Evolutionary conservation across 2,888 invertebrate genomes (phyloP), one percentile per base, ranked within the genome.

Genomic region (Endomychus coccineus): DNA sequence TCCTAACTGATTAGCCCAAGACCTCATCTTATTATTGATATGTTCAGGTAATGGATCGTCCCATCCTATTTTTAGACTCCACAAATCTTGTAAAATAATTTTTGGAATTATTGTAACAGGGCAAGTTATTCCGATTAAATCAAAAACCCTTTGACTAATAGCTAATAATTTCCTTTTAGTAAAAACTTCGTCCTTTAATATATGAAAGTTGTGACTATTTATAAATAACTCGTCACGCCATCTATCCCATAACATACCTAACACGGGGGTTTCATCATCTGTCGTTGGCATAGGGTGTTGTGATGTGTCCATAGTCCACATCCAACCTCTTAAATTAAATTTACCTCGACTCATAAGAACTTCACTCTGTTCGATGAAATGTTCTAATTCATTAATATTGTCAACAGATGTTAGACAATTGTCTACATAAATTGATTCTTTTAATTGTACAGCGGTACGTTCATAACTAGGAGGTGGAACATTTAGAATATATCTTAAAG

Each of bases 21-120:
- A 9, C 17, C 17, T n/a, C 28, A 35, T 30, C 43, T 33, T 37
- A 43, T 42, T 36, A 53, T 34, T 3, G 51, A 45, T 10, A 52
- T 42, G 21, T 43, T 28, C 4, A 58, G 11, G 11, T 3, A 33
- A 23, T 33, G 2, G 17, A 11, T n/a, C 11, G 35, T 43, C 7
- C 42, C 22, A 17, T 7, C 22, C 31, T 7, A 31, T 12, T 13
- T 31, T 22, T 5, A 5, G n/a, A 2, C 11, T 4, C 31, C 31
- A 31, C 13, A 10, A 5, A 11, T 22, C 13, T 4, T 17, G 21
- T 9, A 31, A 12, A 12, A 21, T 13, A 6, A 31, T 2, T 31
- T 31, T 31, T 2, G 22, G 22, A 9, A 12, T 9, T 6, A 30
- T 3, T 17, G 19, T 10, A 7, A 13, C 11, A 3, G 30, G 30